phyloP scores from a whole-genome alignment of 2,797 vertebrate species.

The Gadopsis marmoratus region DNA sequence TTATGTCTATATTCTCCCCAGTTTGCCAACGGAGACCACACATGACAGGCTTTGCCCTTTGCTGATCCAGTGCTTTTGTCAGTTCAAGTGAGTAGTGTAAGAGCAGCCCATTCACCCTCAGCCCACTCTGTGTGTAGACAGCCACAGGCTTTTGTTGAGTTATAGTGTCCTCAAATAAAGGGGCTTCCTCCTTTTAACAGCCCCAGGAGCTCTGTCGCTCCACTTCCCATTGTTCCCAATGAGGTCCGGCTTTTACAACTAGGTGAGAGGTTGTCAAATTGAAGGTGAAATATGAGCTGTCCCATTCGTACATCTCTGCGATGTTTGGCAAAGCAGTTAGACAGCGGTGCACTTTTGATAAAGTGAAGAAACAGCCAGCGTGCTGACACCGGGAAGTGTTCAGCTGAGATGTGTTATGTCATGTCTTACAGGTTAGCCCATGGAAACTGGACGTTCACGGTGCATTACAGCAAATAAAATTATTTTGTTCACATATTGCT shows the following conservation, averaged over 20 bases:
- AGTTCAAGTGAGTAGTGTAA: conserved; percentile 72
- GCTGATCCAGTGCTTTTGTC: conserved; percentile 71
- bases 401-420: conserved; percentile 19
- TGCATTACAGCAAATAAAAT: conserved; percentile 37
- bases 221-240: conserved; percentile 84
- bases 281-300: conserved; percentile 76
- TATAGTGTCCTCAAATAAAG: conserved; percentile 86
- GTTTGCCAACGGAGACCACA: conserved; percentile 71
- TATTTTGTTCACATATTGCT: conserved; percentile 4
- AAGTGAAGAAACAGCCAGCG: conserved; percentile 24
- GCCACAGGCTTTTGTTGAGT: conserved; percentile 86
- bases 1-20: conserved; percentile 38
- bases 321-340: conserved; percentile 60
- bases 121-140: conserved; percentile 78
- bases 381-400: conserved; percentile 20
- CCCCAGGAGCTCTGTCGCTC: conserved; percentile 77
- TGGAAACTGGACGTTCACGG: conserved; percentile 9
- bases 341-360: conserved; percentile 34
- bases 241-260: conserved; percentile 84
- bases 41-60: conserved; percentile 62
- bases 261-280: conserved; percentile 82
- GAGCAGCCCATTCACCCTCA: conserved; percentile 76
- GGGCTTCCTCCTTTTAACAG: conserved; percentile 85
- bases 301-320: conserved; percentile 49
- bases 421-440: background rate